Base-by-base conservation (phyloP, 2,113 vertebrate genomes). In the Protobothrops flavoviridis region DNA sequence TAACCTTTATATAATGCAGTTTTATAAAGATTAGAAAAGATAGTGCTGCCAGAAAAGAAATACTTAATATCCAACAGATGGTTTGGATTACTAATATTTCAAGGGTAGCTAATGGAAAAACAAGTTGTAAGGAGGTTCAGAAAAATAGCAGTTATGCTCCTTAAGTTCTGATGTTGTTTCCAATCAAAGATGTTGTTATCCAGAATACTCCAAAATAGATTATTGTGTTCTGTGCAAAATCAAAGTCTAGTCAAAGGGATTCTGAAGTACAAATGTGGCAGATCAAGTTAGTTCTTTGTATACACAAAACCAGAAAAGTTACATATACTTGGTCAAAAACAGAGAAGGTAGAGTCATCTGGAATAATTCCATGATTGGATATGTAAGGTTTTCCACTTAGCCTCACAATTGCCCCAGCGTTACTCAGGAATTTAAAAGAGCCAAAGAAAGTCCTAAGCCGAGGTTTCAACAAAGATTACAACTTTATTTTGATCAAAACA, bases 51-150 rank as follows among this genome's bases (percentile, higher is more conserved):
- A 95, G 87, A 93, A 57, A 94, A 95, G 0, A 91, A 85, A 87
- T 48, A 91, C 48, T 29, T 39, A 87, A 12, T 87, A 90, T 91
- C 93, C 55, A 89, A 86, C 13, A 93, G 95, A 93, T 87, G 88
- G 0, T 91, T 97, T 95, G 94, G 43, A 89, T 96, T 95, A 94
- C 5, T 24, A 15, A 94, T 91, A 6, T 95, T 90, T 95, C 90
- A 95, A 94, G 88, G 87, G 43, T 74, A 91, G 91, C 23, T 91
- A 87, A 87, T 87, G 45, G 23, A 91, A 87, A 89, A 85, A 64
- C 53, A 87, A 90, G 50, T 61, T 86, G 20, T 33, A 93, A 95
- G 13, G 29, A 94, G 95, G 93, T 87, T 91, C 0, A 93, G 61
- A 74, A 50, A 50, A 92, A 92, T 61, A 90, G 2, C 3, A 87